Evolutionary conservation across 2,888 invertebrate species (phyloP), one percentile per base, ranked within the genome.

Genomic region (Lottia gigantea): DNA sequence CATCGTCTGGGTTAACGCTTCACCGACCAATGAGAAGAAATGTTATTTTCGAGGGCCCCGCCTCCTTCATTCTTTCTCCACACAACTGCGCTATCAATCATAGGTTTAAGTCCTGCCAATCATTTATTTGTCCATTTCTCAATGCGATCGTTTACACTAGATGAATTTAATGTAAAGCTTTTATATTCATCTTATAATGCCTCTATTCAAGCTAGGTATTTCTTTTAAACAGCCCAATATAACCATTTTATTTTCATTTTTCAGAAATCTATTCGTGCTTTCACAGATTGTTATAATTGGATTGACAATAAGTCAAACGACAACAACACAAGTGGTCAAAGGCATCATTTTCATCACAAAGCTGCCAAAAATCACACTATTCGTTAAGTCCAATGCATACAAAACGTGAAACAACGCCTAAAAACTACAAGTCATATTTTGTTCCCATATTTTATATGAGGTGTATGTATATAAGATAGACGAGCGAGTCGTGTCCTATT

Each of bases 71-170:
- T 74, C 74, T 71, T 71, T 72, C 71, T 71, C 71, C 73, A 75
- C 74, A 62, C 74, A 71, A 70, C 72, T 68, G 63, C 64, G 46
- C 74, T 77, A 82, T 83, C 81, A 83, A 82, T 83, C 81, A 82
- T 72, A 73, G 77, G 77, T 74, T 71, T 73, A 64, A 70, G 72
- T 74, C 70, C 78, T 82, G 84, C 80, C 84, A 84, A 84, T 84
- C 84, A 84, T 67, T 25, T 70, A 64, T 73, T 75, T 82, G 80
- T 81, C 81, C 81, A 80, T 78, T 79, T 79, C 76, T 71, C 72
- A 49, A 49, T 61, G 66, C 67, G 46, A 62, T 64, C 64, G 66
- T 40, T 69, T 69, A 64, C 69, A 69, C 40, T 65, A 46, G 65
- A 15, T 69, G 65, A 69, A 64, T 65, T 55, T 45, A 47, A 49